These are phyloP conservation scores for Florisuga fusca DNA, from an alignment of 2,797 vertebrate genomes.

Conservation along the genomic window DNA sequence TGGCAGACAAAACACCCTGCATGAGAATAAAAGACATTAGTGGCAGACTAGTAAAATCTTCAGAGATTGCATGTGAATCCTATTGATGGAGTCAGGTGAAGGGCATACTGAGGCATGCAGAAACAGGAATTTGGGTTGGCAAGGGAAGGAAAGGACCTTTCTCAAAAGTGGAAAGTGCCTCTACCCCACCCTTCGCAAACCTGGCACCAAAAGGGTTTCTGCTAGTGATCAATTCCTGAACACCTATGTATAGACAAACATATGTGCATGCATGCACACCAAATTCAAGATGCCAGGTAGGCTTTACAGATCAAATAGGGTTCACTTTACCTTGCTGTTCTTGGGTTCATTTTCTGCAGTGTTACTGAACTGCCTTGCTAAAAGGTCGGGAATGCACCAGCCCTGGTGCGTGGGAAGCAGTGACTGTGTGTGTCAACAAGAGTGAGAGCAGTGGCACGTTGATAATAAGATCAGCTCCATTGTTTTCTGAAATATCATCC, in stretches of 20 bases:
- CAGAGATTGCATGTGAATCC: not conserved
- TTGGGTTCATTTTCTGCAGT: not conserved
- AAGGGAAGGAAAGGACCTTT: not conserved
- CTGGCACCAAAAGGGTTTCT: not conserved
- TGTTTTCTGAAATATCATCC: not conserved
- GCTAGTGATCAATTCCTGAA: not conserved
- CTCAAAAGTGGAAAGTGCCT: not conserved
- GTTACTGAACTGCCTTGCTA: not conserved
- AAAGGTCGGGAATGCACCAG: not conserved
- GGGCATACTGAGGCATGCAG: not conserved
- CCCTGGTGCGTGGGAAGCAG: not conserved
- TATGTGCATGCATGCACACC: accelerated
- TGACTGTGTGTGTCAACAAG: not conserved
- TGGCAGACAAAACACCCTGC: not conserved
- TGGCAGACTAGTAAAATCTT: not conserved
- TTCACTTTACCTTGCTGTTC: not conserved
- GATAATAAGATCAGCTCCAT: not conserved
- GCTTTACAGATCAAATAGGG: not conserved
- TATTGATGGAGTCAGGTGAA: not conserved
- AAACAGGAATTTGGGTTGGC: not conserved
- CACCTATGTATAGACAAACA: not conserved
- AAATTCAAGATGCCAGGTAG: not conserved
- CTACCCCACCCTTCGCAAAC: not conserved
- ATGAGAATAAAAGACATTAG: not conserved
- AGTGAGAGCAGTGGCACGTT: not conserved